Evolutionary conservation across 2,888 invertebrate genomes (phyloP), one percentile per base, ranked within the genome.

Genomic region (Xanthorhoe designata): DNA sequence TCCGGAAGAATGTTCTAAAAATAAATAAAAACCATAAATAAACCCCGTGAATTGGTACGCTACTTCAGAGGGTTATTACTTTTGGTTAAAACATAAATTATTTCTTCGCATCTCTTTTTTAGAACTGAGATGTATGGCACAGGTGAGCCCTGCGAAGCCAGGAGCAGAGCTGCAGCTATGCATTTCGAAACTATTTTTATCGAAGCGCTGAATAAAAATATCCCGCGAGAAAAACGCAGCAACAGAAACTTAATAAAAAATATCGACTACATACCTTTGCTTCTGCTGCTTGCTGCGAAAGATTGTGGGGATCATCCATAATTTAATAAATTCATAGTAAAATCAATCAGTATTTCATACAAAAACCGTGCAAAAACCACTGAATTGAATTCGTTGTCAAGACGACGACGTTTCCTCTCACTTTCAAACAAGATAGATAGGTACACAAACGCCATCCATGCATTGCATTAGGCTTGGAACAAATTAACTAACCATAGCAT

Each of bases 1-100:
- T 93, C 92, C 92, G 92, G 92, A 89, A 93, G 92, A 87, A 89
- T 83, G 77, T 88, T 91, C 92, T 93, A 93, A 92, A 93, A 93
- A 92, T 92, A 92, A 89, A 90, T 84, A 87, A 88, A 86, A 86
- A 87, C 76, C 84, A 81, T 81, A 84, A 83, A 83, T 84, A 81
- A 80, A 78, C 76, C 75, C 71, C 55, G 61, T 72, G 67, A 70
- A 77, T 3, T 32, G 69, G 71, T 56, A 64, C 64, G 50, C 62
- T 68, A 61, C 55, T 64, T 61, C 38, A 68, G 66, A 65, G 65
- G 64, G 69, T 73, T n/a, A 61, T 60, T 54, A 66, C 38, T 68
- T 66, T 50, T 55, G 50, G 57, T 24, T 32, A 61, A 59, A 53
- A 60, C 17, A 47, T 61, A 54, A 66, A 66, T 52, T 61, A 56